A percentile compares a stretch with the other conserved stretches of the same genome.
Evolutionary conservation across 2,888 invertebrate genomes (phyloP).

Genomic region (Punctoribates punctum): DNA sequence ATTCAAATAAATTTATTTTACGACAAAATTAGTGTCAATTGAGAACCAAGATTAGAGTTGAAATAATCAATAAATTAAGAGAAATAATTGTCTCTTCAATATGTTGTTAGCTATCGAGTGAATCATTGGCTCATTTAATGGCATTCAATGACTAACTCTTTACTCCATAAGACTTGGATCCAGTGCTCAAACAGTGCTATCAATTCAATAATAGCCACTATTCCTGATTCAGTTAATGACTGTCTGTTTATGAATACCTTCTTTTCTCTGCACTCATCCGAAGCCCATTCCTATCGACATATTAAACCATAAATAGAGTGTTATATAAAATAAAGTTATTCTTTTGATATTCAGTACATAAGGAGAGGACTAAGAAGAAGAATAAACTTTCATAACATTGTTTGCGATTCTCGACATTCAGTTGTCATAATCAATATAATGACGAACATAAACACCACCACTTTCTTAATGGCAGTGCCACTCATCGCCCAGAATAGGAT

Average conservation of each 20-base stretch:
- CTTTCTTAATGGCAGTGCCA: too few species aligned
- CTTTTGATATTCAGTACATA: neutral
- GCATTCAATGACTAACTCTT: neutral
- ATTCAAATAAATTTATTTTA: too few species aligned
- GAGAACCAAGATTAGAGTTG: too few species aligned
- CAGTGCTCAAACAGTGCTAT: neutral
- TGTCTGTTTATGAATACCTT: conserved; percentile 13
- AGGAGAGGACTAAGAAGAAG: neutral
- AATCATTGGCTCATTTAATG: neutral
- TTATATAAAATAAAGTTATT: conserved; percentile 1
- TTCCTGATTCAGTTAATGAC: conserved; percentile 10
- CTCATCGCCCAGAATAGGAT: too few species aligned
- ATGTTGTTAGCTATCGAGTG: neutral
- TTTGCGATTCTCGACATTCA: neutral
- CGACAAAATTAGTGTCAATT: too few species aligned
- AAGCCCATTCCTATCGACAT: neutral
- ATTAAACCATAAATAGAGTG: conserved; percentile 10
- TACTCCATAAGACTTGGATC: neutral
- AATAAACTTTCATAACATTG: neutral
- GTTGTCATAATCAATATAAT: conserved; percentile 13
- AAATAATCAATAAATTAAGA: too few species aligned
- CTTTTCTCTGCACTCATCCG: conserved; percentile 1
- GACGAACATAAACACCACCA: neutral
- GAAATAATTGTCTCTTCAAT: neutral
- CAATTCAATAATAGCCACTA: conserved; percentile 5